Percentiles rank a stretch among this genome's conserved stretches.
These are phyloP conservation scores for Heliconius melpomene DNA, from an alignment of 1,140 invertebrate genomes.

Conservation along the genomic window DNA sequence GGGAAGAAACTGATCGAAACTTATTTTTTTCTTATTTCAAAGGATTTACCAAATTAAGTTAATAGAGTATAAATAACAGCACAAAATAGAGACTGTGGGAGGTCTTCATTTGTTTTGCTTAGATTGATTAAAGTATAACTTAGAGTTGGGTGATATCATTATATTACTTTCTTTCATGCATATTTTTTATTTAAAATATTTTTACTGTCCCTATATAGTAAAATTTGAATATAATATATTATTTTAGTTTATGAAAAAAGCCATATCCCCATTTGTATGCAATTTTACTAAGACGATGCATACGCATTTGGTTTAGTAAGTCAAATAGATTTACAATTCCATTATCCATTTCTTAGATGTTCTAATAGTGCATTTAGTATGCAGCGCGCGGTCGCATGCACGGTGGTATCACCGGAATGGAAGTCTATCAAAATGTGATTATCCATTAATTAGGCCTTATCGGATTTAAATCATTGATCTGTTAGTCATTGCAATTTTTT, in stretches of 20 bases:
- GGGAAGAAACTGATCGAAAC: not conserved
- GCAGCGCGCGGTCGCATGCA: conserved; percentile 26
- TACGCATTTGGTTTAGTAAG: conserved; percentile 1
- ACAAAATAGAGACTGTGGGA: not conserved
- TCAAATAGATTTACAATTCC: conserved; percentile 11
- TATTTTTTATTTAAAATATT: no score
- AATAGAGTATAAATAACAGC: not conserved
- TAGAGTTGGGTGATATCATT: not conserved
- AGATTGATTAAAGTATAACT: not conserved
- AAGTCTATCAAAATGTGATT: conserved; percentile 34
- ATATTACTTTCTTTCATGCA: not conserved
- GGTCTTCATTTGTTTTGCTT: not conserved
- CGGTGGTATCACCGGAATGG: conserved; percentile 16
- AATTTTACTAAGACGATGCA: not conserved
- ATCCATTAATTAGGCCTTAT: conserved; percentile 42
- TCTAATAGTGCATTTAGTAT: conserved; percentile 40
- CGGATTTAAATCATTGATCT: conserved; percentile 19
- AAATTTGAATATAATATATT: no score
- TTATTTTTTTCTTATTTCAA: conserved; percentile 5
- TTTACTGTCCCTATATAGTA: no score
- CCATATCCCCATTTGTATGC: not conserved
- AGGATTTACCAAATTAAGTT: not conserved
- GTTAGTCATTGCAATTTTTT: not conserved
- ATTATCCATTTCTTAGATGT: conserved; percentile 5
- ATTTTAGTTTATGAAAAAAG: not conserved